Evolutionary conservation across 1,140 invertebrate species (phyloP), one percentile per base, ranked within the genome.

Genomic region (Aphidius ervi): DNA sequence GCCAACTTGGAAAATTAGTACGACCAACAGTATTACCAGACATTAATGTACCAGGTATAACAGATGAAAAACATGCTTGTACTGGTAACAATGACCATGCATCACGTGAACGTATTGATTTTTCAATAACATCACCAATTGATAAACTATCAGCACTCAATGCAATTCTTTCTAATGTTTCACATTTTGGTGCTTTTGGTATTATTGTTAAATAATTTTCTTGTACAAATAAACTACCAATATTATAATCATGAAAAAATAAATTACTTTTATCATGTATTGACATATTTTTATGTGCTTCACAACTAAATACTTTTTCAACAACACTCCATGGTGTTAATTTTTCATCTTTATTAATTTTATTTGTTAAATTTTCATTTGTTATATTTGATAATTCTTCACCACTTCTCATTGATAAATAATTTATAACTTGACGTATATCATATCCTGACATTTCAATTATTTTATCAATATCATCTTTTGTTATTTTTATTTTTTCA

Each of bases 171-270:
- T 87, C 77, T 68, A 98, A 69, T 31, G 83, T 63, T 70, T 87
- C 80, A 31, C 75, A 72, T 88, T 84, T 85, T 41, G 87, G 84
- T 57, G 82, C 85, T 53, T 84, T 78, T 0, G 92, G 91, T 10
- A 76, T 70, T 0, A 90, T 90, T 55, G 82, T 83, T 1, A 93
- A 80, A 82, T 99, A 99, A 81, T 99, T 99, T 75, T 99, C 97
- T 73, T 99, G 95, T 0, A 99, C 93, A 81, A 99, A 99, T 20
- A 99, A 81, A 7, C 96, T 93, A 5, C 88, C 88, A 61, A 99
- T 85, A 70, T 87, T 95, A 78, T 99, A 99, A 81, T 99, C 98
- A 65, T 94, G 88, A 79, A 99, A 99, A 79, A 99, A 99, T 46
- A 99, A 77, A 71, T 93, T 90, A 50, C 87, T 88, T 78, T 95